Evolutionary conservation across 2,113 vertebrate genomes (phyloP).

Genomic region (Galemys pyrenaicus): DNA sequence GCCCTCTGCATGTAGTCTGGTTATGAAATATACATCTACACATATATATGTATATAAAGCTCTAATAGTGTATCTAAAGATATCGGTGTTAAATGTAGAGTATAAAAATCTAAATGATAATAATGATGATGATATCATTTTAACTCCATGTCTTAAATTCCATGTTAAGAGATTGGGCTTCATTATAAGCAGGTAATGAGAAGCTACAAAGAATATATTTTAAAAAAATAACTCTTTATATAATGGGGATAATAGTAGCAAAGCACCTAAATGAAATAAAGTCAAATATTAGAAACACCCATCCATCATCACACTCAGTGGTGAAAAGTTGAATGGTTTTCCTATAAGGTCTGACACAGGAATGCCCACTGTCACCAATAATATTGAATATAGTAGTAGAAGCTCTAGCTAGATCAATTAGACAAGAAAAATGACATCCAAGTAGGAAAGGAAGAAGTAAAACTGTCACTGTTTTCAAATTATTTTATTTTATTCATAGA

Average conservation of each 20-base stretch:
- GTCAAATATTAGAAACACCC: background rate
- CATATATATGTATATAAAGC: no score
- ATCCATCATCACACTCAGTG: background rate
- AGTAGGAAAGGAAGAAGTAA: background rate
- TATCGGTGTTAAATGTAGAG: background rate
- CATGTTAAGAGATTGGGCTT: background rate
- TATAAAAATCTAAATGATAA: background rate
- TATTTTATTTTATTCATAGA: background rate
- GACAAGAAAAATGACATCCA: background rate
- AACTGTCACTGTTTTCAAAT: background rate
- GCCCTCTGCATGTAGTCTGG: background rate
- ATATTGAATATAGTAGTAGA: background rate
- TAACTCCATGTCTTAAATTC: background rate
- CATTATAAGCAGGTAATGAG: background rate
- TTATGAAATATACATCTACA: background rate
- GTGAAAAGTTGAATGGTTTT: background rate
- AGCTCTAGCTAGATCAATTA: background rate
- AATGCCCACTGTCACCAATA: background rate
- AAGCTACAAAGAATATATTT: background rate
- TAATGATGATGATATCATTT: slow-evolving; percentile 19
- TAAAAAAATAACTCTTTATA: background rate
- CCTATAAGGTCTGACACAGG: background rate
- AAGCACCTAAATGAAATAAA: background rate
- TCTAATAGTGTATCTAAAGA: background rate
- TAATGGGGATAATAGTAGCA: background rate